phyloP scores from a whole-genome alignment of 2,888 invertebrate genomes.

The Lasioglossum pauxillum region DNA sequence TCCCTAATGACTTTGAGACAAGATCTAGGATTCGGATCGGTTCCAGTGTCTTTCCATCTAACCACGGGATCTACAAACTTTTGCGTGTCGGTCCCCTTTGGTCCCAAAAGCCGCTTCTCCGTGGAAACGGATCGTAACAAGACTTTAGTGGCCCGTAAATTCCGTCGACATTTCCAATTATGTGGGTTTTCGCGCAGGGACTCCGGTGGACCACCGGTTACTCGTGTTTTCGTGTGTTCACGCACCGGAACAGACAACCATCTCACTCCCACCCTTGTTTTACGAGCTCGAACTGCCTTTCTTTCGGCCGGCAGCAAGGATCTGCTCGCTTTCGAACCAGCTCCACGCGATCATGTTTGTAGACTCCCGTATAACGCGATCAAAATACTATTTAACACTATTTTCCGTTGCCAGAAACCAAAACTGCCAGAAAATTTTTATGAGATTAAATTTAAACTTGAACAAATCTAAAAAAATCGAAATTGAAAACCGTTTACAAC shows the following conservation, averaged over 20 bases:
- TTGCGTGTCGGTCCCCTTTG: conserved; percentile 70
- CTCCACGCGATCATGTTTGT: background rate
- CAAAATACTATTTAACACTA: background rate
- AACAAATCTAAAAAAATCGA: background rate
- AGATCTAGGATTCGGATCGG: conserved; percentile 74
- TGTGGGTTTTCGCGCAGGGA: conserved; percentile 52
- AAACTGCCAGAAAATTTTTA: no score
- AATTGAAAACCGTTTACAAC: background rate
- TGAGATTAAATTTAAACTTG: background rate
- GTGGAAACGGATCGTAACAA: conserved; percentile 63
- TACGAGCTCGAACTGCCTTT: conserved; percentile 10
- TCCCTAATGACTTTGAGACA: conserved; percentile 81
- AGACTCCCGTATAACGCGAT: background rate
- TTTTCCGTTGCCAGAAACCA: no score
- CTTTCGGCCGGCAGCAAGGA: background rate
- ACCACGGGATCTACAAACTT: conserved; percentile 74
- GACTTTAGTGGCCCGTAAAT: conserved; percentile 65
- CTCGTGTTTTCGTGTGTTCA: conserved; percentile 43
- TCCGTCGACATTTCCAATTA: conserved; percentile 61
- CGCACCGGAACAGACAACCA: conserved; percentile 17
- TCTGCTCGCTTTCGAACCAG: background rate
- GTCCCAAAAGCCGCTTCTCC: conserved; percentile 10
- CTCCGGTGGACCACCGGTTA: conserved; percentile 31
- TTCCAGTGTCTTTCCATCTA: conserved; percentile 64
- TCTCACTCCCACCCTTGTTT: conserved; percentile 2